These are phyloP conservation scores for Drosophila varians DNA, from an alignment of 1,140 invertebrate species.

Conservation along the genomic window DNA sequence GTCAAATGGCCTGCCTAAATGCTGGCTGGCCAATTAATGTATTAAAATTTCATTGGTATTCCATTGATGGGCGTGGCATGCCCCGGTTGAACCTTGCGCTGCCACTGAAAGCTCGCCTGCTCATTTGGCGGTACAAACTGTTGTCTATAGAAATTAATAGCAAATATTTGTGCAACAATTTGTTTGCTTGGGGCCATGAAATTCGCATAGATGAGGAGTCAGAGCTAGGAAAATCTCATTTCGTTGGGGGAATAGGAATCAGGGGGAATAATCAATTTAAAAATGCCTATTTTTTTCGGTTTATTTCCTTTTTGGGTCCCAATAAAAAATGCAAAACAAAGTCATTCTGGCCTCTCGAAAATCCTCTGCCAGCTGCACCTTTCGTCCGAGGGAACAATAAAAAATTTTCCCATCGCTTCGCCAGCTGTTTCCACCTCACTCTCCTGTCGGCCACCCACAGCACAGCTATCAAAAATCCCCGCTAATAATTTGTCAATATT, in stretches of 20 bases:
- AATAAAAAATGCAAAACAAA: slow-evolving; percentile 72
- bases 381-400: slow-evolving; percentile 32
- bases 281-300: slow-evolving; percentile 47
- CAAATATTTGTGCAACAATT: slow-evolving; percentile 77
- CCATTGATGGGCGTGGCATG: slow-evolving; percentile 11
- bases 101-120: slow-evolving; percentile 1
- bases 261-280: slow-evolving; percentile 67
- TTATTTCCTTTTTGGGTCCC: slow-evolving; percentile 20
- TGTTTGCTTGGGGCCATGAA: slow-evolving; percentile 58
- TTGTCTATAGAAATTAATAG: slow-evolving; percentile 76
- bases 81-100: not conserved
- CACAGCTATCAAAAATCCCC: slow-evolving; percentile 71
- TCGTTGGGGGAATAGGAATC: not conserved
- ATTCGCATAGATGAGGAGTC: slow-evolving; percentile 11
- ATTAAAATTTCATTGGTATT: slow-evolving; percentile 69
- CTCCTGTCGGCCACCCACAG: not conserved
- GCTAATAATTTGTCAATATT: slow-evolving; percentile 83
- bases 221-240: slow-evolving; percentile 24
- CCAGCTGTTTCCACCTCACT: slow-evolving; percentile 46
- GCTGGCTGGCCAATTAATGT: slow-evolving; percentile 64
- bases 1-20: slow-evolving; percentile 61
- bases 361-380: slow-evolving; percentile 66
- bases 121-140: slow-evolving; percentile 49
- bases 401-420: slow-evolving; percentile 46
- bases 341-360: slow-evolving; percentile 34